These are phyloP conservation scores for Ploceus nigricollis DNA, from an alignment of 2,113 vertebrate species.

Conservation along the genomic window DNA sequence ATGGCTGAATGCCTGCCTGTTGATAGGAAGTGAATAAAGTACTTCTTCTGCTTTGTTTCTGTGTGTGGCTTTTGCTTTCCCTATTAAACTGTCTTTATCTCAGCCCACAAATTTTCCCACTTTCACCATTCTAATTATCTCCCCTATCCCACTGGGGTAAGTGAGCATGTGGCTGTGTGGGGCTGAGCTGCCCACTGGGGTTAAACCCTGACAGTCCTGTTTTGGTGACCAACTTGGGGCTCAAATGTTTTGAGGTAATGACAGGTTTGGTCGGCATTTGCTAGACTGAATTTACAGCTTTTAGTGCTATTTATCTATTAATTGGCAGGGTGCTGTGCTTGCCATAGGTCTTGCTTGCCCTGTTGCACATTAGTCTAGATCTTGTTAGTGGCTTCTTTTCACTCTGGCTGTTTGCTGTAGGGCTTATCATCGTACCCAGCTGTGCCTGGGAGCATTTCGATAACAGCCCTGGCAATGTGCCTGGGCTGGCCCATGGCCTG, in stretches of 20 bases:
- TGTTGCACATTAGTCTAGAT: neutral
- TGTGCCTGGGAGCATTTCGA: slow-evolving; percentile 11
- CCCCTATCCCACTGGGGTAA: neutral
- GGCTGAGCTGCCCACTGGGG: neutral
- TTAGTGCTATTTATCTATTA: neutral
- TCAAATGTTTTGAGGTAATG: neutral
- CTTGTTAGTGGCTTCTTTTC: neutral
- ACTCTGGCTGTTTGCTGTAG: neutral
- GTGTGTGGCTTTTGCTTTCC: neutral
- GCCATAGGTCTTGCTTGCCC: neutral
- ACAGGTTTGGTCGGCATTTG: neutral
- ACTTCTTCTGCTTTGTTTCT: neutral
- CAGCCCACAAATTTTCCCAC: neutral
- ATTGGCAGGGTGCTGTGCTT: neutral
- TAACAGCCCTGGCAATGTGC: neutral
- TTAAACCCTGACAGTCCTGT: neutral
- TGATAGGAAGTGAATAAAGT: neutral
- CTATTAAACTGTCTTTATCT: neutral
- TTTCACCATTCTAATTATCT: neutral
- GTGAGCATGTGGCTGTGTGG: neutral
- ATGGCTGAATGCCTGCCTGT: neutral
- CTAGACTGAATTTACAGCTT: neutral
- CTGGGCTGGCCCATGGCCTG: neutral
- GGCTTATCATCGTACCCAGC: neutral
- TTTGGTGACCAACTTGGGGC: neutral